A percentile compares a stretch with the other conserved stretches of the same genome.
Conservation (phyloP, 2,888 invertebrate species). For the Poecilobothrus nobilitatus region DNA sequence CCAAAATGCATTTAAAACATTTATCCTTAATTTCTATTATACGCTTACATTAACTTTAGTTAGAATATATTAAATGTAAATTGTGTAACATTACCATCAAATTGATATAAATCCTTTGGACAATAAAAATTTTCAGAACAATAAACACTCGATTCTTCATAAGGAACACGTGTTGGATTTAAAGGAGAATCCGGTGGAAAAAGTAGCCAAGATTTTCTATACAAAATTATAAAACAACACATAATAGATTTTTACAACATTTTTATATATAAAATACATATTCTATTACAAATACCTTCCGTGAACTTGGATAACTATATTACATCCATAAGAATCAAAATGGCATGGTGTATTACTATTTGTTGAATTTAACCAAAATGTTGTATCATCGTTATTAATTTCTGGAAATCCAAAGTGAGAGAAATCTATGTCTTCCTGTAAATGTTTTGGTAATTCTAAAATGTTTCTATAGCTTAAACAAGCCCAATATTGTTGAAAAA, state of each 20-base stretch:
- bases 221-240: conserved; percentile 23
- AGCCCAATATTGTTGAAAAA: conserved; percentile 41
- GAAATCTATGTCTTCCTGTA: conserved; percentile 52
- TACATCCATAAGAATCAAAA: conserved; percentile 88
- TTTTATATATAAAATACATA: background rate
- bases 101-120: conserved; percentile 48
- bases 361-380: conserved; percentile 79
- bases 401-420: conserved; percentile 61
- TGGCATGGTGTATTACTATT: conserved; percentile 92
- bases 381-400: conserved; percentile 60
- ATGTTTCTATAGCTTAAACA: conserved; percentile 35
- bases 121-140: conserved; percentile 72
- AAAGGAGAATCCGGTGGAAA: conserved; percentile 74
- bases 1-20: conserved; percentile 55
- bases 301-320: conserved; percentile 79
- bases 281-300: conserved; percentile 57
- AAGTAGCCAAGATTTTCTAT: conserved; percentile 82
- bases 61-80: background rate
- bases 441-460: conserved; percentile 29
- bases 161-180: conserved; percentile 78
- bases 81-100: conserved; percentile 40
- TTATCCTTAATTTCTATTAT: conserved; percentile 36
- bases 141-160: conserved; percentile 93
- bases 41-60: background rate
- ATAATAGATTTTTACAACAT: background rate